phyloP scores from a whole-genome alignment of 1,140 invertebrate genomes.

The Geopemphigus sp. region DNA sequence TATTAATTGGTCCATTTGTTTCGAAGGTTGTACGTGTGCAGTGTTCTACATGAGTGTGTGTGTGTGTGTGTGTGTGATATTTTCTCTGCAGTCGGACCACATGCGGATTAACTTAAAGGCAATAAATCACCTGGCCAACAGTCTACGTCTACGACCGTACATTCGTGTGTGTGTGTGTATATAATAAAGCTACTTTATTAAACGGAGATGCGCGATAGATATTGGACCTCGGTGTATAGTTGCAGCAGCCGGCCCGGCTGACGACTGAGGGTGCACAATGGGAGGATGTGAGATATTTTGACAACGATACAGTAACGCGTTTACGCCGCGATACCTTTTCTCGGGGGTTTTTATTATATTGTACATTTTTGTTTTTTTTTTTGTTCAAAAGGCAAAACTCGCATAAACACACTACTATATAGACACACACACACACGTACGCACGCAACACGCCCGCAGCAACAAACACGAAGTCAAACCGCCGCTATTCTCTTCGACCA shows the following conservation, averaged over 20 bases:
- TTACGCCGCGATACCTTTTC: not conserved
- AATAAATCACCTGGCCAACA: slow-evolving; percentile 30
- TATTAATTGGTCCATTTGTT: slow-evolving; percentile 45
- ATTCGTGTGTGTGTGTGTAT: not conserved
- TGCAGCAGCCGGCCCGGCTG: slow-evolving; percentile 6
- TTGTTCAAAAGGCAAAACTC: slow-evolving; percentile 21
- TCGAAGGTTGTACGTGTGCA: not conserved
- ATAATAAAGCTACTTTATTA: slow-evolving; percentile 45
- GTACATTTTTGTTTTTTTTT: slow-evolving; percentile 16
- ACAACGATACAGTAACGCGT: slow-evolving; percentile 35
- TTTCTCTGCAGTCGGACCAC: slow-evolving; percentile 8
- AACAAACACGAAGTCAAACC: not conserved
- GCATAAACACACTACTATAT: slow-evolving; percentile 25
- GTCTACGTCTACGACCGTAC: too few species aligned
- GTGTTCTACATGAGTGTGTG: too few species aligned
- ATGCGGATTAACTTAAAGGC: slow-evolving; percentile 28
- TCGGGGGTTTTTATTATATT: slow-evolving; percentile 13
- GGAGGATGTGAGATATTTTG: slow-evolving; percentile 32
- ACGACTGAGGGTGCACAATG: not conserved
- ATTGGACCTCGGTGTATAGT: not conserved
- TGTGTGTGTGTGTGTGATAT: not conserved
- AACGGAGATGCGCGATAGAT: slow-evolving; percentile 21
- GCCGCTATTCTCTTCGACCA: slow-evolving; percentile 7
- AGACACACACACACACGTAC: too few species aligned
- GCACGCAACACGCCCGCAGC: slow-evolving; percentile 4